These are phyloP conservation scores for Strix aluco DNA, from an alignment of 2,113 vertebrate genomes.

Conservation along the genomic window DNA sequence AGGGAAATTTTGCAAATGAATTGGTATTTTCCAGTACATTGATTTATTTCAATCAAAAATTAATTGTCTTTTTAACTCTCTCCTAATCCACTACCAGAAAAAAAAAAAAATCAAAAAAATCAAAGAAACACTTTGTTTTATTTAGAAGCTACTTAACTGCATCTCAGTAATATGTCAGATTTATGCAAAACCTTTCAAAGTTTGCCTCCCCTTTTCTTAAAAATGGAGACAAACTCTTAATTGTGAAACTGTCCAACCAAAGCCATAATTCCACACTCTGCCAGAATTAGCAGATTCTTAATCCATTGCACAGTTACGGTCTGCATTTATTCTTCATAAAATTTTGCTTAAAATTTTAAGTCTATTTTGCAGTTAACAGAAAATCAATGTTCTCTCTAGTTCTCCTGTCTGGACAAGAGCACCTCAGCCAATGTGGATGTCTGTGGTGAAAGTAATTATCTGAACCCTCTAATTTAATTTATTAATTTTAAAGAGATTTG, in stretches of 20 bases:
- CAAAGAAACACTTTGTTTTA: neutral
- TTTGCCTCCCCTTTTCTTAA: neutral
- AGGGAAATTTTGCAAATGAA: neutral
- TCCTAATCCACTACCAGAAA: conserved; percentile 9
- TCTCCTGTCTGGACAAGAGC: neutral
- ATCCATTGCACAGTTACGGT: neutral
- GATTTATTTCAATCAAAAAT: conserved; percentile 39
- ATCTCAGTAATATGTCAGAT: neutral
- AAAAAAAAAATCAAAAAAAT: neutral
- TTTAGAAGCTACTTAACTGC: neutral
- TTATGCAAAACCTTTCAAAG: conserved; percentile 32
- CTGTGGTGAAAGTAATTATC: neutral
- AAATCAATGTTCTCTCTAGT: neutral
- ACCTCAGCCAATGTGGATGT: accelerated
- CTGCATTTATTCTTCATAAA: neutral
- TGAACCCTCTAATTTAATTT: neutral
- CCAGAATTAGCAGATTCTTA: conserved; percentile 25
- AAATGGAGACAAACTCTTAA: neutral
- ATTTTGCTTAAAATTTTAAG: neutral
- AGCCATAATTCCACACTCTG: neutral
- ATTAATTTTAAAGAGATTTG: neutral
- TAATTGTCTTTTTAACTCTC: conserved; percentile 5
- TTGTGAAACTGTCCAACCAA: conserved; percentile 33
- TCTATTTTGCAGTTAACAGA: neutral
- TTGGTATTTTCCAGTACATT: conserved; percentile 46